Conservation (phyloP, 2,113 vertebrate genomes). For the Athene noctua region DNA sequence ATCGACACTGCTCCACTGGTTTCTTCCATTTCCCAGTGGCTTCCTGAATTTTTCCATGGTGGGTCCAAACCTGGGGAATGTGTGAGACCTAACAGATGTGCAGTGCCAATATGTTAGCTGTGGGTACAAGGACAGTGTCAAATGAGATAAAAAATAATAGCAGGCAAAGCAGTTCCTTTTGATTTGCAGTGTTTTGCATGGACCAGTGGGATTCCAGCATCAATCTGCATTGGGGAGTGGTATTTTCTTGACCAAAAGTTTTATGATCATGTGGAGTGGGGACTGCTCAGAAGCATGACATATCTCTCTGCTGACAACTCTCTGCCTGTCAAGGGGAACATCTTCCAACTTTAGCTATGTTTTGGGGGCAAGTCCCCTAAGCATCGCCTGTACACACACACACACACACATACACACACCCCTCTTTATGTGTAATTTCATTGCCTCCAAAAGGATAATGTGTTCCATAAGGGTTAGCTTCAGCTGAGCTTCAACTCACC, state of each 20-base stretch:
- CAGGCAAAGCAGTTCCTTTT: background rate
- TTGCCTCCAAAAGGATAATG: background rate
- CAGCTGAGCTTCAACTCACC: background rate
- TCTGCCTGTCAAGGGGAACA: background rate
- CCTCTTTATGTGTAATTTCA: background rate
- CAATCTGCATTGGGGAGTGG: background rate
- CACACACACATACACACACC: too few relatives aligned
- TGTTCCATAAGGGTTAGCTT: background rate
- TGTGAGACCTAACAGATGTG: background rate
- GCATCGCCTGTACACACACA: background rate
- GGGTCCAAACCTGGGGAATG: background rate
- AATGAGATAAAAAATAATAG: background rate
- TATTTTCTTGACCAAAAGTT: background rate
- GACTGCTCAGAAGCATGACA: background rate
- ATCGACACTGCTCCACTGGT: background rate
- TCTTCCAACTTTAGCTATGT: background rate
- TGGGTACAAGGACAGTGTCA: background rate
- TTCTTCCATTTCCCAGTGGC: background rate
- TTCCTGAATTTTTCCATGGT: background rate
- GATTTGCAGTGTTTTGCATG: background rate
- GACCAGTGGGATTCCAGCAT: background rate
- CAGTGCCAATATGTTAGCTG: background rate
- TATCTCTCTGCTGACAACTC: background rate
- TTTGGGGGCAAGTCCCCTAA: background rate
- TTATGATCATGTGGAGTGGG: fast-evolving